Evolutionary conservation across 2,888 invertebrate species (phyloP), one percentile per base, ranked within the genome.

Genomic region (Octonoba sinensis): DNA sequence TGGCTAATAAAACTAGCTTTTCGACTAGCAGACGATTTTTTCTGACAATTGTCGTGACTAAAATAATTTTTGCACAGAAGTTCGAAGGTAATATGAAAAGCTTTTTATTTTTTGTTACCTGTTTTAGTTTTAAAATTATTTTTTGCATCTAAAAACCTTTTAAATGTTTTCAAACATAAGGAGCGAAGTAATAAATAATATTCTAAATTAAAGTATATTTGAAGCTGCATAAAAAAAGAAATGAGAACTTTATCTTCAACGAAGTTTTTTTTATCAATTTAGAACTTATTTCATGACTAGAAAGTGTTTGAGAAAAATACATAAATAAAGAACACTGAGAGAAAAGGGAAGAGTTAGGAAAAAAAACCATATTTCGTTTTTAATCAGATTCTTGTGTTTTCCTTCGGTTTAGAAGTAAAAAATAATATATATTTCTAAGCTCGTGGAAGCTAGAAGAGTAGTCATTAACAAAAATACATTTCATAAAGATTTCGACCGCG

Each of bases 401-500:
- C 69, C 70, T 74, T 56, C 71, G 20, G 51, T 70, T 57, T 46
- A 62, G 16, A 20, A 60, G 24, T 62, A 66, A 66, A 64, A 77
- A 78, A 71, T 54, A 71, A 65, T 77, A 57, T 65, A 62, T 70
- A 65, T 81, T 70, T 81, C 72, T 64, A 24, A 69, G 62, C 59
- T 27, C n/a, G 2, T 15, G 22, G 59, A 44, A 27, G 46, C 44
- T n/a, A 60, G 57, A 22, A 49, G n/a, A 70, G 49, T 74, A 70
- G 81, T 81, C 81, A 81, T 81, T 81, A 81, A 74, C 81, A 81
- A 81, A 81, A 81, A 81, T 74, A 70, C 36, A 69, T 74, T 81
- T 74, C 81, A 74, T 74, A 70, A 81, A 81, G 74, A 74, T 74
- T 70, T 65, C 67, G 44, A 73, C 69, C 56, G 24, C 49, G 69